phyloP scores from a whole-genome alignment of 2,797 vertebrate genomes.

The Lepus townsendii region DNA sequence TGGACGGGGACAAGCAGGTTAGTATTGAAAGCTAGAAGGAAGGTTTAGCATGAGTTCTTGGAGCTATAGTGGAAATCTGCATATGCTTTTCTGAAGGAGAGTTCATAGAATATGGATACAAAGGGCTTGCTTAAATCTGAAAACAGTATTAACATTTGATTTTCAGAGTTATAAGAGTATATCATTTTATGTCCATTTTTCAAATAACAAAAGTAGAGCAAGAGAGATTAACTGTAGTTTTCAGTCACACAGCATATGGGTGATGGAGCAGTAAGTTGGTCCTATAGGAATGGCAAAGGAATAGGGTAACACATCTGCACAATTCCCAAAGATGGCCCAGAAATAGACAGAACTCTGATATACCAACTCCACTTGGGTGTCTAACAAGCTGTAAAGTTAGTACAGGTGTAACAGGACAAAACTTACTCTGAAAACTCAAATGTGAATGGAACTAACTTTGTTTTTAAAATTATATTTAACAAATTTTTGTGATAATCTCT shows the following conservation, averaged over 20 bases:
- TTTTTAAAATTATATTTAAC: neutral
- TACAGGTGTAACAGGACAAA: neutral
- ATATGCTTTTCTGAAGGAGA: neutral
- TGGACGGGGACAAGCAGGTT: neutral
- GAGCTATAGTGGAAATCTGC: neutral
- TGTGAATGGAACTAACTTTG: neutral
- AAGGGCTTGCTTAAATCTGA: neutral
- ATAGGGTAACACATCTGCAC: neutral
- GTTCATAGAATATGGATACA: neutral
- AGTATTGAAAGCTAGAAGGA: neutral
- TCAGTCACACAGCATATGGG: neutral
- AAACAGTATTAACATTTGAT: neutral
- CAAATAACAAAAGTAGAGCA: slow-evolving; percentile 34
- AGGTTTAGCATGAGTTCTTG: neutral
- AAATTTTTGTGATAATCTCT: neutral
- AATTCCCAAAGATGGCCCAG: neutral
- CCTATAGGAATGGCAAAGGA: neutral
- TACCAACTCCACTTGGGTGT: neutral
- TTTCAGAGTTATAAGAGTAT: neutral
- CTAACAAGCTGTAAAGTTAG: neutral
- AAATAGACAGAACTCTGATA: neutral
- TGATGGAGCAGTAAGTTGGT: neutral
- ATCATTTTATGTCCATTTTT: slow-evolving; percentile 19
- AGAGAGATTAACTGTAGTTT: neutral
- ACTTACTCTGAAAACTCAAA: neutral